These are phyloP conservation scores for Protosalanx chinensis DNA, from an alignment of 2,797 vertebrate species.

Conservation along the genomic window DNA sequence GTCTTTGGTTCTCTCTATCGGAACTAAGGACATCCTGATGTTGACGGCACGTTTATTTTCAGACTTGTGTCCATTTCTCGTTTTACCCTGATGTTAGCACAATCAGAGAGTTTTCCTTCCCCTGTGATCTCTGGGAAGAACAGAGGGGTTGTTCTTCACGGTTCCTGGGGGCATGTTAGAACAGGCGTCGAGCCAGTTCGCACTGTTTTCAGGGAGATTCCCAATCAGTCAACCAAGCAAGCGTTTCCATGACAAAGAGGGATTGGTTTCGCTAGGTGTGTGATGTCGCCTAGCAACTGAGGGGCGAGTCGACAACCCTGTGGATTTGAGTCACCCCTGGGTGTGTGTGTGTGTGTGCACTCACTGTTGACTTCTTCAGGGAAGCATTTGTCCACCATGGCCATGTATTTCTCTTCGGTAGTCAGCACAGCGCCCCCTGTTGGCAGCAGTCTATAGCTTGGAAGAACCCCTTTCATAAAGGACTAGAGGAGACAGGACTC, in stretches of 20 bases:
- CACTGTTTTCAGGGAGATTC: slow-evolving; percentile 8
- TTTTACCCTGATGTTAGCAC: no score
- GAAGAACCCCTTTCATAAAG: slow-evolving; percentile 77
- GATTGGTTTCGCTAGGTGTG: neutral
- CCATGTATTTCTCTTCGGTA: slow-evolving; percentile 82
- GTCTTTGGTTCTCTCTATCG: neutral
- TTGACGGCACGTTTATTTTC: neutral
- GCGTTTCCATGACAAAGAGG: neutral
- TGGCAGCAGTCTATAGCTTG: slow-evolving; percentile 77
- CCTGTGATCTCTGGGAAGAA: no score
- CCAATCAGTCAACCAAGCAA: neutral
- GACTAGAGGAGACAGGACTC: slow-evolving; percentile 57
- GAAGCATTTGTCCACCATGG: slow-evolving; percentile 81
- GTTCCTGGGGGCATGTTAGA: slow-evolving; percentile 10
- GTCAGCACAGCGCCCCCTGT: slow-evolving; percentile 82
- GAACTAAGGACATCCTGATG: neutral
- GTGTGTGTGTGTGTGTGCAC: slow-evolving; percentile 37
- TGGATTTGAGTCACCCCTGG: neutral
- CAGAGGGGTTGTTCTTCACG: no score
- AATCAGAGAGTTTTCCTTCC: no score
- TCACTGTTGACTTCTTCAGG: slow-evolving; percentile 82
- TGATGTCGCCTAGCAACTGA: slow-evolving; percentile 3
- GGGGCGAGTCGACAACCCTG: neutral
- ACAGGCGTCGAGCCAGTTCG: slow-evolving; percentile 9
- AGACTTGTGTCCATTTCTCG: neutral